Evolutionary conservation across 2,797 vertebrate genomes (phyloP), one percentile per base, ranked within the genome.

Genomic region (Rallus crepitans): DNA sequence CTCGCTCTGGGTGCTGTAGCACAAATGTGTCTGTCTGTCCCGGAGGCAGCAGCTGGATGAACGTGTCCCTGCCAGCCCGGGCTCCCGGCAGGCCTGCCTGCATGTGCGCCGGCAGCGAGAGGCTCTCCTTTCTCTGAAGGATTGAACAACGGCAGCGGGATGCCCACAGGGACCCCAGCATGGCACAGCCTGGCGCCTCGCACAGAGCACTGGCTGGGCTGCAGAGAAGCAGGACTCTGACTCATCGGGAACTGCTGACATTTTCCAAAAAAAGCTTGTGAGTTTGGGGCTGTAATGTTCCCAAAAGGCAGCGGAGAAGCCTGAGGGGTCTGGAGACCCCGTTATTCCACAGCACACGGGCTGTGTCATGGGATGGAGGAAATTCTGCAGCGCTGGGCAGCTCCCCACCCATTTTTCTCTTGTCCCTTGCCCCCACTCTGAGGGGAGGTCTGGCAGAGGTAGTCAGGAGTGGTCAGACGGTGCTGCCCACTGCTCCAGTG

Each of bases 241-340:
- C 95, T 94, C 93, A 87, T 92, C 14, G 0, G 84, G 30, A 85
- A 75, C 93, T 94, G 94, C 89, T 95, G 94, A 91, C 93, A 90
- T 97, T 97, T 96, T 64, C 82, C 87, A 82, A 87, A 85, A 94
- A 94, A 87, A 94, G 82, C 72, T 65, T 91, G 5, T 0, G 56
- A 73, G 71, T 80, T 42, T 60, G 23, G 76, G 79, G 85, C 69
- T 78, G 18, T 50, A 55, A 81, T 66, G 88, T 56, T 94, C 71
- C 82, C 82, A 81, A 73, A 42, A 70, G 68, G 79, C 93, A 94
- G 82, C 64, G 63, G 56, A 89, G 76, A 64, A 90, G 90, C 88
- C 93, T 88, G 23, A 94, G 88, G 92, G 85, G 30, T 78, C 82
- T 60, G 76, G 30, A 95, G 82, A 73, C 84, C 73, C 93, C 70